phyloP scores from a whole-genome alignment of 1,140 invertebrate genomes.

The Rhysida immarginata region DNA sequence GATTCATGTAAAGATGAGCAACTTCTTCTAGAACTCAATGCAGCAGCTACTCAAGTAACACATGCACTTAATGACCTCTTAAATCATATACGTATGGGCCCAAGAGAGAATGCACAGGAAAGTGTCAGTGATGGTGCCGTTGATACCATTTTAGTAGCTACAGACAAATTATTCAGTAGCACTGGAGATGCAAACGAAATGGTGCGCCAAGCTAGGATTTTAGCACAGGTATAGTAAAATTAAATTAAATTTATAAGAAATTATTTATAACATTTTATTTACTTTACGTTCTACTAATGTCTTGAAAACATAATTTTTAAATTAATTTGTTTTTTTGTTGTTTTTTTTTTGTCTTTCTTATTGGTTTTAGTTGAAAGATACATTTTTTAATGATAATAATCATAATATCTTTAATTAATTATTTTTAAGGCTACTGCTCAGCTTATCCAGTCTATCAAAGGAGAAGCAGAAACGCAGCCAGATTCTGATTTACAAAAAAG shows the following conservation, averaged over 20 bases:
- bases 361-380: background rate
- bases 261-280: too few relatives aligned
- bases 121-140: slow-evolving; percentile 60
- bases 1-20: slow-evolving; percentile 42
- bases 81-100: slow-evolving; percentile 54
- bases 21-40: slow-evolving; percentile 56
- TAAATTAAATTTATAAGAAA: background rate
- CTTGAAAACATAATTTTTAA: background rate
- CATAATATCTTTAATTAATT: background rate
- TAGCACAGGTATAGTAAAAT: slow-evolving; percentile 47
- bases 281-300: too few relatives aligned
- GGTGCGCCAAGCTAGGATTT: slow-evolving; percentile 80
- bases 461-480: slow-evolving; percentile 73
- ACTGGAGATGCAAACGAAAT: slow-evolving; percentile 77
- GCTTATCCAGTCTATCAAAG: slow-evolving; percentile 82
- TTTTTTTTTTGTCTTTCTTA: background rate
- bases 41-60: slow-evolving; percentile 76
- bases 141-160: slow-evolving; percentile 76
- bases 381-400: too few relatives aligned
- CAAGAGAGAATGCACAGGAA: slow-evolving; percentile 36
- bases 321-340: background rate
- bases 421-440: slow-evolving; percentile 61
- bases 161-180: slow-evolving; percentile 71
- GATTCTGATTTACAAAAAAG: slow-evolving; percentile 78
- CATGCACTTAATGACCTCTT: slow-evolving; percentile 77